These are phyloP conservation scores for Pantala flavescens DNA, from an alignment of 1,140 invertebrate species.

Conservation along the genomic window DNA sequence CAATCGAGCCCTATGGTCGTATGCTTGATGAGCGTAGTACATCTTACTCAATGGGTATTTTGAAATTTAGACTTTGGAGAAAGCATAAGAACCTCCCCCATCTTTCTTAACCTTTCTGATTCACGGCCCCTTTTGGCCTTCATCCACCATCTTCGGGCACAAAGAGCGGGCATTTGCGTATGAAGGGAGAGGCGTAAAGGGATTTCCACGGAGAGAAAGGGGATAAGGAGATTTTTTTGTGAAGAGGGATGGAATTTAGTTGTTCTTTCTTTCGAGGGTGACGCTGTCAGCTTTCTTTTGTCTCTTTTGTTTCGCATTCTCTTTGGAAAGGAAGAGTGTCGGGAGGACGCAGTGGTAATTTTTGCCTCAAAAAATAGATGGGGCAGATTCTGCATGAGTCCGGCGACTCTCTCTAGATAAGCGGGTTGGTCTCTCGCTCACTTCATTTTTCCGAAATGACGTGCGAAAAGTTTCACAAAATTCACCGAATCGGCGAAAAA, in stretches of 20 bases:
- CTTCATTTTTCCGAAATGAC: too few relatives aligned
- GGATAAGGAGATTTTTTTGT: not conserved
- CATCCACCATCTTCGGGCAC: not conserved
- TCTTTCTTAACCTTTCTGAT: not conserved
- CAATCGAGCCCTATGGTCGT: too few relatives aligned
- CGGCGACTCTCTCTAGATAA: too few relatives aligned
- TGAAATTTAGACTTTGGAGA: too few relatives aligned
- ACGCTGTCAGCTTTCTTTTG: not conserved
- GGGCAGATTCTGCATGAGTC: too few relatives aligned
- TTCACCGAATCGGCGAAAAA: too few relatives aligned
- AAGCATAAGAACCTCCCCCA: not conserved
- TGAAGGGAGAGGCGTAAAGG: not conserved
- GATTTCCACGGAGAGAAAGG: not conserved
- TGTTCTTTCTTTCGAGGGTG: not conserved
- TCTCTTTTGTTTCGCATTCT: not conserved
- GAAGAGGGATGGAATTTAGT: conserved; percentile 1
- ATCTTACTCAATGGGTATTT: too few relatives aligned
- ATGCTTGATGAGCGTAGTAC: too few relatives aligned
- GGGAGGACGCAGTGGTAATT: not conserved
- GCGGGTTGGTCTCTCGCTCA: too few relatives aligned
- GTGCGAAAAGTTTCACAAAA: too few relatives aligned
- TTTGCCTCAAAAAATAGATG: too few relatives aligned
- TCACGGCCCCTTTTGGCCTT: too few relatives aligned
- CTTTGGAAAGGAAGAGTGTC: not conserved
- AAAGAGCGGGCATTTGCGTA: not conserved